Evolutionary conservation across 2,888 invertebrate genomes (phyloP), one percentile per base, ranked within the genome.

Genomic region (Beris chalybata): DNA sequence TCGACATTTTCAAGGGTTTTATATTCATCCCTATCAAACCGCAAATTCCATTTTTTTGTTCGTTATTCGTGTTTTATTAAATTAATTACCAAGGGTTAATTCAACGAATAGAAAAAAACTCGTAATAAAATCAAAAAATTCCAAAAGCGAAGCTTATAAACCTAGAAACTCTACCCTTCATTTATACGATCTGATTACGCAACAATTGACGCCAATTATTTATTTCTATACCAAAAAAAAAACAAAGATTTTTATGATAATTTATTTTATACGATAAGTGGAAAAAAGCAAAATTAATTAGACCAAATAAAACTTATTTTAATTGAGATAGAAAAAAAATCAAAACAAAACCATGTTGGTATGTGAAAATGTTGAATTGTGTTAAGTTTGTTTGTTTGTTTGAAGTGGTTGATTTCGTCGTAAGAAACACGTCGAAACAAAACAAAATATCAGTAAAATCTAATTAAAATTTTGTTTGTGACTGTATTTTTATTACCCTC

Each of bases 321-420:
- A 50, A 61, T n/a, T n/a, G n/a, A 61, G 43, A 48, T 15, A 12
- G 47, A 65, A 65, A 65, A 65, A 63, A 65, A 65, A 65, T 65
- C 64, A 65, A 65, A 65, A 65, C 64, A 65, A 65, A 55, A 45
- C 55, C 64, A 65, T 65, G 56, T 65, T 65, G 64, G 64, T 65
- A 65, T 65, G 64, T 65, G 64, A 65, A 61, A 50, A 61, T 50
- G 50, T 61, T 61, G 61, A 50, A 55, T 48, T 65, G 47, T 64
- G 64, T 65, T 65, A 65, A 47, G 55, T 65, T 65, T 65, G 64
- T 65, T 65, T 65, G 64, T 56, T 54, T 64, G 53, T 45, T 64
- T 54, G 53, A 64, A 50, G 52, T n/a, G 50, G 43, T 32, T 61
- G 50, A 38, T 38, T 53, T 31, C 11, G 30, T 31, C 30, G 4